Base-by-base conservation (phyloP, 2,113 vertebrate genomes). In the Cyprinodon tularosa region DNA sequence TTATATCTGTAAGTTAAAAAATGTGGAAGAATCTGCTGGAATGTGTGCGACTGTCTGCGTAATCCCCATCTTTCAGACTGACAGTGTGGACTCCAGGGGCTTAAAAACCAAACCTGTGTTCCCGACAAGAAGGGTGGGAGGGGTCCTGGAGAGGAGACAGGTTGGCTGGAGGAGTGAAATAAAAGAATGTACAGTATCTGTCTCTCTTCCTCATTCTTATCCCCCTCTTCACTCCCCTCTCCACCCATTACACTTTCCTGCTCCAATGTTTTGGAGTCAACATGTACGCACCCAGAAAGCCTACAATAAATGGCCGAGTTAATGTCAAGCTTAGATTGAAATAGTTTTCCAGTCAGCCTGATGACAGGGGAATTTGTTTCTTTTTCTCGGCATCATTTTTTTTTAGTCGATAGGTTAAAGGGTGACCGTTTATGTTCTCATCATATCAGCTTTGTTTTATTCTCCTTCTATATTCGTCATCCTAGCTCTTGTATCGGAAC, bases 291-390 rank as follows among this genome's bases (percentile, higher is more conserved):
- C 69, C 36, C 62, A 59, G 57, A 70, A 40, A 62, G 37, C n/a
- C 44, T 9, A 82, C 66, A 66, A 87, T 66, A 82, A 71, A 86
- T 64, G 42, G 71, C 62, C 8, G 1, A 84, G 72, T 53, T 84
- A 82, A 90, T 86, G 89, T 90, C 78, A 86, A 87, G 81, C 80
- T 72, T 82, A 44, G 42, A 78, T 77, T 81, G 83, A 90, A 82
- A 50, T 80, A 48, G 83, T 86, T 88, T 77, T 79, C 79, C 72
- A 53, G 78, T 42, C 53, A 50, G 61, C 17, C 12, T 69, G 62
- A 83, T 81, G 85, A 83, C 84, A 76, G 77, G 80, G 62, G 80
- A 84, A 87, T 85, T 86, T 76, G 53, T 72, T 68, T 78, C 48
- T 69, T 64, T 73, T 69, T 76, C 60, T 68, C 53, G 77, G 53